Conservation (phyloP, 2,797 vertebrate species). For the Phylloscopus collybita region DNA sequence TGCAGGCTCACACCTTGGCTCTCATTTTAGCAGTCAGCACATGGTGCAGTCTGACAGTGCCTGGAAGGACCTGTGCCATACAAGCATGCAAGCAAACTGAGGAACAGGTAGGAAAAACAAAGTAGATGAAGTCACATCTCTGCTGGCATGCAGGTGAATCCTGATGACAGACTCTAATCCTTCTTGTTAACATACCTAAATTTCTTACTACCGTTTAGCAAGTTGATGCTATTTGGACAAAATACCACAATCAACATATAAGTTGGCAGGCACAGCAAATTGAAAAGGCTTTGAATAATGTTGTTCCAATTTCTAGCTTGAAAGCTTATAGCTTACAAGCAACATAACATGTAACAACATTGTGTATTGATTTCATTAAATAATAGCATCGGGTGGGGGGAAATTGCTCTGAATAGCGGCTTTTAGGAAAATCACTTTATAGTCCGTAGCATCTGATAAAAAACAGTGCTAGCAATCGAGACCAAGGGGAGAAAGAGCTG, state of each 20-base stretch:
- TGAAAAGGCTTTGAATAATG: constrained; percentile 55
- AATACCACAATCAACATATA: constrained; percentile 38
- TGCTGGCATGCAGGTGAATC: constrained; percentile 11
- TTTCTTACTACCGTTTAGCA: neutral
- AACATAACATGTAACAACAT: neutral
- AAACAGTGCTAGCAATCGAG: constrained; percentile 2
- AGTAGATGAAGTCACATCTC: neutral
- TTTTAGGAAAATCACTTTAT: constrained; percentile 56
- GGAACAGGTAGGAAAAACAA: neutral
- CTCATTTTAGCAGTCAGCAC: neutral
- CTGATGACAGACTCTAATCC: neutral
- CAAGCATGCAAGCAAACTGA: neutral
- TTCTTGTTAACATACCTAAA: neutral
- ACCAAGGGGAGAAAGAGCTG: constrained; percentile 45
- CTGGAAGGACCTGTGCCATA: neutral
- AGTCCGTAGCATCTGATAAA: constrained; percentile 8
- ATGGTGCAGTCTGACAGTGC: neutral
- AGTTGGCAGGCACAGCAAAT: constrained; percentile 2
- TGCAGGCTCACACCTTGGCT: neutral
- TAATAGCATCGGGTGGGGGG: constrained; percentile 18
- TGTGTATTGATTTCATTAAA: constrained; percentile 62
- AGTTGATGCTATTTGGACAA: neutral
- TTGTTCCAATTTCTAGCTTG: constrained; percentile 30
- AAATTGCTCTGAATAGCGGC: neutral
- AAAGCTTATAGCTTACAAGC: constrained; percentile 50